phyloP scores from a whole-genome alignment of 2,888 invertebrate species.

The Pogonocherus hispidulus region DNA sequence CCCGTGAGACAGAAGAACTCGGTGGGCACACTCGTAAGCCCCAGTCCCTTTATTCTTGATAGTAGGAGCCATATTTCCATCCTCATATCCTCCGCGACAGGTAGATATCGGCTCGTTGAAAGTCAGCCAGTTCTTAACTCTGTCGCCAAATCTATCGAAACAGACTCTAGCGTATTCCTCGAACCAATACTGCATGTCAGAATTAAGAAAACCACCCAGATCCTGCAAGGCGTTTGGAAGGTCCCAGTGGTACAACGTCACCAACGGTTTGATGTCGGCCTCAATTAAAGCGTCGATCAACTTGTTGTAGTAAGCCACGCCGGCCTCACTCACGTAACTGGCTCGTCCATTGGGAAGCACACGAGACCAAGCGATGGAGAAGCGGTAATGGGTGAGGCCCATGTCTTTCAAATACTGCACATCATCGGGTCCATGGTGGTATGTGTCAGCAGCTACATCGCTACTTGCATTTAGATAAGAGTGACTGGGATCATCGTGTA shows the following conservation, averaged over 20 bases:
- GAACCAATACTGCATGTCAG: conserved; percentile 70
- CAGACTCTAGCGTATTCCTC: conserved; percentile 71
- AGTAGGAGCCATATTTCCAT: conserved; percentile 68
- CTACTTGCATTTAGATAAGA: conserved; percentile 65
- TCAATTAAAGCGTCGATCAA: conserved; percentile 74
- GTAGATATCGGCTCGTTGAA: conserved; percentile 69
- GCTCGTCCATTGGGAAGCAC: conserved; percentile 78
- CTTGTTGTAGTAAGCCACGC: conserved; percentile 81
- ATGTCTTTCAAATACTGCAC: conserved; percentile 74
- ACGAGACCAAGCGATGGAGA: conserved; percentile 82
- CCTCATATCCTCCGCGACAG: conserved; percentile 60
- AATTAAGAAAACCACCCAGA: conserved; percentile 68
- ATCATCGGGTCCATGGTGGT: conserved; percentile 76
- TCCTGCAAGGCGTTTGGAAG: conserved; percentile 69
- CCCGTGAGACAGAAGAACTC: conserved; percentile 76
- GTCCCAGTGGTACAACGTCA: conserved; percentile 73
- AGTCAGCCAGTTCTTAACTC: conserved; percentile 70
- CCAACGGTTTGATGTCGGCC: conserved; percentile 70
- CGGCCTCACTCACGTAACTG: conserved; percentile 76
- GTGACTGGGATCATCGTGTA: conserved; percentile 59
- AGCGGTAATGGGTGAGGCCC: conserved; percentile 77
- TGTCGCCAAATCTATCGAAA: conserved; percentile 55
- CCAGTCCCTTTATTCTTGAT: conserved; percentile 70
- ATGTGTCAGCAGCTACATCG: conserved; percentile 78
- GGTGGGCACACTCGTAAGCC: conserved; percentile 75